Base-by-base conservation (phyloP, 2,113 vertebrate genomes). In the Cardinalis cardinalis region DNA sequence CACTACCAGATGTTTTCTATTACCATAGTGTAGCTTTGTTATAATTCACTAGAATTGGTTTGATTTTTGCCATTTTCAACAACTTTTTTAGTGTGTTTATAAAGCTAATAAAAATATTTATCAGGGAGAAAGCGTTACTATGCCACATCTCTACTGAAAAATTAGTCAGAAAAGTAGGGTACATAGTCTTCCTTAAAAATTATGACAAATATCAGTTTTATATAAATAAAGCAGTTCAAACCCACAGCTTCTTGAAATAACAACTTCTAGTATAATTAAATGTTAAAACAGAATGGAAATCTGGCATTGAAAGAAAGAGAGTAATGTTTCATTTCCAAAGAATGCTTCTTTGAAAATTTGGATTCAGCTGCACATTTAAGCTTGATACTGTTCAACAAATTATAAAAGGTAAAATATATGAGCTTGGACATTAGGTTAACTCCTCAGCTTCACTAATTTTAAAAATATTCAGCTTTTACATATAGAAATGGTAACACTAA, bases 251-350 rank as follows among this genome's bases (percentile, higher is more conserved):
- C 92, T 96, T 94, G 76, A 92, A 96, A 96, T 94, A 95, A 96
- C 94, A 96, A 82, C 77, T 95, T 93, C 92, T 93, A 90, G 65
- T 56, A 65, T 93, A 96, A 96, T 95, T 95, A 95, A 95, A 96
- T 89, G 92, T 87, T 96, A 95, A 95, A 95, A 92, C 93, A 95
- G 92, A 95, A 88, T 90, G 93, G 94, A 95, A 95, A 95, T 90
- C 88, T 96, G 94, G 93, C 94, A 93, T 51, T 69, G 74, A 95
- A 95, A 95, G 77, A 94, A 90, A 94, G 70, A 86, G 80, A 38
- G 51, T 93, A 92, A 89, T 94, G 66, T 94, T 95, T 95, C 94
- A 94, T 92, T 91, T 93, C 73, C 63, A 90, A 96, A 94, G 87
- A 96, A 96, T 95, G 92, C 20, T 87, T 66, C 90, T 94, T 91